Evolutionary conservation across 2,113 vertebrate species (phyloP).

Genomic region (Guaruba guarouba): DNA sequence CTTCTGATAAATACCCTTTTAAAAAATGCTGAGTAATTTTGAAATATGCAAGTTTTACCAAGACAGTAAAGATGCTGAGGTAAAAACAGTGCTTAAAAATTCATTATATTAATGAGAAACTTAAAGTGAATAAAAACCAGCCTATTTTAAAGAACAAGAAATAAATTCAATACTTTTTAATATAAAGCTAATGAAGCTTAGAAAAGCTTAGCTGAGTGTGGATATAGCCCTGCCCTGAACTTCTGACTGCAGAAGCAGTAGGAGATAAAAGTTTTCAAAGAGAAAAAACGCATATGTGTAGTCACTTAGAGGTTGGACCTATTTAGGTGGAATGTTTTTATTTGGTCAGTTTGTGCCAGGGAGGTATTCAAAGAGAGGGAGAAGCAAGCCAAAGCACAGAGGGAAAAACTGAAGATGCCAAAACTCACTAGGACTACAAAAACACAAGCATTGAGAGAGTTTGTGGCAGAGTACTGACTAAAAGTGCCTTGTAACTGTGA

Average conservation of each 20-base stretch:
- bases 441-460: background rate
- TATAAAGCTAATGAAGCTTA: background rate
- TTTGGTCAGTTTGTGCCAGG: background rate
- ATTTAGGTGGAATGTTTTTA: background rate
- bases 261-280: background rate
- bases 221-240: background rate
- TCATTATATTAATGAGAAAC: background rate
- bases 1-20: background rate
- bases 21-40: background rate
- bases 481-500: background rate
- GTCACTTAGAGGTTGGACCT: background rate
- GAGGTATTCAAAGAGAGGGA: background rate
- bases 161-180: background rate
- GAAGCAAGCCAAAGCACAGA: background rate
- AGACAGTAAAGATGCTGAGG: background rate
- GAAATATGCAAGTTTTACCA: background rate
- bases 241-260: background rate
- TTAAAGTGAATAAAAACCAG: background rate
- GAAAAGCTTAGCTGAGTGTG: background rate
- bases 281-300: background rate
- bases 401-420: background rate
- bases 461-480: background rate
- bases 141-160: background rate
- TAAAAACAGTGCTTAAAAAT: background rate
- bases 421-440: background rate